A percentile compares a stretch with the other conserved stretches of the same genome.
These are phyloP conservation scores for Drosophila teissieri DNA, from an alignment of 1,140 invertebrate genomes.

Conservation along the genomic window DNA sequence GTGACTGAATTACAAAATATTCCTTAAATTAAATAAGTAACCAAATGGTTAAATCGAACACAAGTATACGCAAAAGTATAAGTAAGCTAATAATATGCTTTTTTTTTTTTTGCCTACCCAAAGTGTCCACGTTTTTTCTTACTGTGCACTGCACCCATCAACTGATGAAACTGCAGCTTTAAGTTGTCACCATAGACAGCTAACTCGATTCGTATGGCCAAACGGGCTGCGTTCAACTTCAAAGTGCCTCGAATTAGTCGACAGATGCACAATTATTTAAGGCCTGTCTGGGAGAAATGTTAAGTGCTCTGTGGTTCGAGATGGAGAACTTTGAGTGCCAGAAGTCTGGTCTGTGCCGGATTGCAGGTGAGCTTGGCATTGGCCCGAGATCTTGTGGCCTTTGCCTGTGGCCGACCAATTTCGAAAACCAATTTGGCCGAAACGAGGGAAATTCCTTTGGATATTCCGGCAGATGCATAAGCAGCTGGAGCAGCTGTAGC, in stretches of 20 bases:
- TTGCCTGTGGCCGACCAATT: constrained; percentile 59
- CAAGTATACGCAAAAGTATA: too few species aligned
- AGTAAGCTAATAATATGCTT: too few species aligned
- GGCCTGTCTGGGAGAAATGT: constrained; percentile 36
- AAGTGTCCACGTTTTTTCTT: too few species aligned
- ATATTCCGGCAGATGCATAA: constrained; percentile 11
- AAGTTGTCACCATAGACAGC: constrained; percentile 40
- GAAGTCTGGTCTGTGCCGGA: constrained; percentile 15
- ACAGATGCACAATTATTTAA: constrained; percentile 49
- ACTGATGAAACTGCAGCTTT: constrained; percentile 26
- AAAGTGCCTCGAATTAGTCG: constrained; percentile 46
- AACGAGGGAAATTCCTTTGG: constrained; percentile 38
- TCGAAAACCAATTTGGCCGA: constrained; percentile 53
- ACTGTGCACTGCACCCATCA: constrained; percentile 6
- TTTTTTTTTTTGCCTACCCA: too few species aligned
- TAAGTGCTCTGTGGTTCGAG: constrained; percentile 55
- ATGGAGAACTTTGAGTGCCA: constrained; percentile 27
- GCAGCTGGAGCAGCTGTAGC: background rate
- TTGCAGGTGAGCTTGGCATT: constrained; percentile 27
- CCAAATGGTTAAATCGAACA: too few species aligned
- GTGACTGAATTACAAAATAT: background rate
- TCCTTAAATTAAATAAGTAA: too few species aligned
- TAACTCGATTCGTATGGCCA: constrained; percentile 9
- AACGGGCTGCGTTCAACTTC: constrained; percentile 33
- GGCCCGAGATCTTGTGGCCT: constrained; percentile 46